These are phyloP conservation scores for Lasiommata megera DNA, from an alignment of 2,888 invertebrate genomes.

Conservation along the genomic window DNA sequence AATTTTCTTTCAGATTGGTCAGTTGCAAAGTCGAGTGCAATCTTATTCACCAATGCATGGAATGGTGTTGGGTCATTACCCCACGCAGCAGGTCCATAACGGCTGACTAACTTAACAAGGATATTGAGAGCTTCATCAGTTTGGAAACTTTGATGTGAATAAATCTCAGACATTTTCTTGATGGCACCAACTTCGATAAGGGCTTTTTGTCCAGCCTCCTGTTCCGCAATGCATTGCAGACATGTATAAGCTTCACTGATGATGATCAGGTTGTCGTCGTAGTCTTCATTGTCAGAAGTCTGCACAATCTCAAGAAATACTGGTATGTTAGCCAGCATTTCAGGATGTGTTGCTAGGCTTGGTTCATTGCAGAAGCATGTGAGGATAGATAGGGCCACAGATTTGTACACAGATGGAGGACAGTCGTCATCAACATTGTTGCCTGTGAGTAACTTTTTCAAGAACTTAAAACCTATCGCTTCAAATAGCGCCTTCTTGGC, in stretches of 20 bases:
- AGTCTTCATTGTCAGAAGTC: constrained; percentile 90
- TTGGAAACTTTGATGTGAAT: constrained; percentile 93
- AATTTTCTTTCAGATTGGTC: constrained; percentile 95
- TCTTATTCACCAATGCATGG: constrained; percentile 90
- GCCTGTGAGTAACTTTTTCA: constrained; percentile 89
- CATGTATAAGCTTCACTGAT: constrained; percentile 93
- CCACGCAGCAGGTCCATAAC: constrained; percentile 89
- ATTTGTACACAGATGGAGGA: constrained; percentile 94
- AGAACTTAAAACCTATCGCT: constrained; percentile 93
- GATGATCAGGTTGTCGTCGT: constrained; percentile 92
- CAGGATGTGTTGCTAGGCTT: constrained; percentile 89
- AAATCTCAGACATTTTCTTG: constrained; percentile 91
- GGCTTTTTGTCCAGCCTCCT: constrained; percentile 89
- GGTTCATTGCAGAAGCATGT: constrained; percentile 92
- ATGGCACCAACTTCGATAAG: constrained; percentile 89
- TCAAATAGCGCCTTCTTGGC: constrained; percentile 92
- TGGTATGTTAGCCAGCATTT: constrained; percentile 91
- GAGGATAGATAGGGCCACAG: constrained; percentile 92
- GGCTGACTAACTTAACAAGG: constrained; percentile 86
- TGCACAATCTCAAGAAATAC: constrained; percentile 92
- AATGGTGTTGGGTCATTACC: constrained; percentile 89
- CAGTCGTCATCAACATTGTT: constrained; percentile 92
- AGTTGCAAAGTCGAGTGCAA: constrained; percentile 92
- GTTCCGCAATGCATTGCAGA: constrained; percentile 89
- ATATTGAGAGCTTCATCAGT: constrained; percentile 93